These are phyloP conservation scores for Brachionichthys hirsutus DNA, from an alignment of 2,113 vertebrate genomes.

Conservation along the genomic window DNA sequence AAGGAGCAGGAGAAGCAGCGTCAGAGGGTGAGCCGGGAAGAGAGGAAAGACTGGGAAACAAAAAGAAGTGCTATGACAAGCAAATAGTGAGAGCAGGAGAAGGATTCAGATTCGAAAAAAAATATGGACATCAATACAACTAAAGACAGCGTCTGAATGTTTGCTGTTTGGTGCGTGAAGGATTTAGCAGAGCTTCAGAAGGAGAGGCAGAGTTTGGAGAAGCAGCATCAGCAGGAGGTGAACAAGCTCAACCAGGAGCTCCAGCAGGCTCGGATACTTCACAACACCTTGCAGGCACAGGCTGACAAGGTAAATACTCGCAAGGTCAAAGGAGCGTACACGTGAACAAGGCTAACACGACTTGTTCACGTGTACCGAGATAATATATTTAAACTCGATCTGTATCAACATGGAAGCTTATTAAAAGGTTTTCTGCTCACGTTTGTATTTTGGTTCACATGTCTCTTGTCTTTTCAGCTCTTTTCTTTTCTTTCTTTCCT, in stretches of 20 bases:
- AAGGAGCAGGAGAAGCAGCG: slow-evolving; percentile 80
- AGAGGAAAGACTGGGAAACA: not conserved
- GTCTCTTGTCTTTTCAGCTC: slow-evolving; percentile 34
- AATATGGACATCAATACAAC: not conserved
- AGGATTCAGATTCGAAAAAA: not conserved
- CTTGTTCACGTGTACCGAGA: slow-evolving; percentile 3
- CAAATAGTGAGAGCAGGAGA: not conserved
- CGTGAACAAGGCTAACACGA: not conserved
- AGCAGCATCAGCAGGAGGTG: slow-evolving; percentile 74
- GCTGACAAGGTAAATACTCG: slow-evolving; percentile 74
- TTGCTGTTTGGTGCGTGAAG: slow-evolving; percentile 42
- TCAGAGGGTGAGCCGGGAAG: slow-evolving; percentile 69
- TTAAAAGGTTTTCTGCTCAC: not conserved
- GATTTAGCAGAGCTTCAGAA: slow-evolving; percentile 75
- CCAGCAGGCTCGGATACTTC: slow-evolving; percentile 74
- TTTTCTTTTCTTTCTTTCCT: slow-evolving; percentile 30
- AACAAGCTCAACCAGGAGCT: slow-evolving; percentile 77
- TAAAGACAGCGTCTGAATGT: not conserved
- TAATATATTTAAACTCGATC: slow-evolving; percentile 1
- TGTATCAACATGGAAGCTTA: slow-evolving; percentile 8
- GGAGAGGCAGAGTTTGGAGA: slow-evolving; percentile 70
- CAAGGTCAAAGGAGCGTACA: not conserved
- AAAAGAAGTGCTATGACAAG: not conserved
- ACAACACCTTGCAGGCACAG: slow-evolving; percentile 78
- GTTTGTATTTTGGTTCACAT: slow-evolving; percentile 10